Conservation (phyloP, 1,140 invertebrate species). For the Dysdera silvatica region DNA sequence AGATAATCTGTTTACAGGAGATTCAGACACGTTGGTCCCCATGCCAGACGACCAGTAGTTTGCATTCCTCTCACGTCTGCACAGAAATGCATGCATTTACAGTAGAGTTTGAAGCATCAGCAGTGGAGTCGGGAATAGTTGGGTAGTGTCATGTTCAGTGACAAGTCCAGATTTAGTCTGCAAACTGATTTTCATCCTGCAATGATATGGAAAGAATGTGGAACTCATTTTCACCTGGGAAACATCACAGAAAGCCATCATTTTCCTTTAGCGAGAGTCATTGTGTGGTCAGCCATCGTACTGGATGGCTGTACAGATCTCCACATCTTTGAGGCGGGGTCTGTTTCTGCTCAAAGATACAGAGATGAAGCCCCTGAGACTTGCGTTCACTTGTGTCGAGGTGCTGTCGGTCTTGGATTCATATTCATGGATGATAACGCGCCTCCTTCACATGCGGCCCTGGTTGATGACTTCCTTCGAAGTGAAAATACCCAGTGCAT, state of each 20-base stretch:
- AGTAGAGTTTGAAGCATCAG: neutral
- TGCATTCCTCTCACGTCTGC: neutral
- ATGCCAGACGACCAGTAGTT: neutral
- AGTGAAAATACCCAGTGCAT: neutral
- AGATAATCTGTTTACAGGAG: neutral
- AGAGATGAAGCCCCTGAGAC: neutral
- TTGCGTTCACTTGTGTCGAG: neutral
- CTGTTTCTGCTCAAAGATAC: neutral
- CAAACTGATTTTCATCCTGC: neutral
- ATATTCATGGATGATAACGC: neutral
- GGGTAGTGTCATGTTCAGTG: neutral
- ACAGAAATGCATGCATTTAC: neutral
- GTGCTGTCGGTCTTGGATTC: neutral
- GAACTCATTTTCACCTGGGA: neutral
- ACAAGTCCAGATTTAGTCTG: neutral
- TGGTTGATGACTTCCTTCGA: neutral
- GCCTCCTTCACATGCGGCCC: neutral
- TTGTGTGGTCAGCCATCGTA: neutral
- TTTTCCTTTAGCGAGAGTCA: neutral
- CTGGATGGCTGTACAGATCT: neutral
- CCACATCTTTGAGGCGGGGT: neutral
- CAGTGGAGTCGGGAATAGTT: neutral
- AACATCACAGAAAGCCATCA: neutral
- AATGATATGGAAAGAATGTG: neutral
- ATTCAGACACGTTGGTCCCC: neutral